Evolutionary conservation across 2,113 vertebrate genomes (phyloP).

Genomic region (Tenrec ecaudatus): DNA sequence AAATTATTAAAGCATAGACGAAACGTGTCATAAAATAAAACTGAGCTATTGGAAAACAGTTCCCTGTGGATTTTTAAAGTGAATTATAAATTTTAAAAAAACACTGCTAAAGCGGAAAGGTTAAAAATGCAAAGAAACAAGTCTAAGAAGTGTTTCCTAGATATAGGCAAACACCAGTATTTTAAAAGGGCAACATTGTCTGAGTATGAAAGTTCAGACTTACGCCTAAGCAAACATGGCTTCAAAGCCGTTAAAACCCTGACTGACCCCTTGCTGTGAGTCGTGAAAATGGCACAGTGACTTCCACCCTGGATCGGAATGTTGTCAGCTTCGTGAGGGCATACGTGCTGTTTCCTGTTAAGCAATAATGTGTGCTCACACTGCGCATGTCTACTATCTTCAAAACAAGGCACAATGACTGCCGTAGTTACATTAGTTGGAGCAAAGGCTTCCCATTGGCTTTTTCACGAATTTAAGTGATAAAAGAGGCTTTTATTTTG

Average conservation of each 20-base stretch:
- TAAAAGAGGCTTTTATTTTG: background rate
- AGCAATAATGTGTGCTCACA: background rate
- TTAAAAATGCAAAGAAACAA: background rate
- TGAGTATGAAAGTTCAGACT: background rate
- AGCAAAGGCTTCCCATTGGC: background rate
- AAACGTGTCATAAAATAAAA: background rate
- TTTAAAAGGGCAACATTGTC: constrained; percentile 2
- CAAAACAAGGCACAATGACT: constrained; percentile 10
- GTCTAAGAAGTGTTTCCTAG: background rate
- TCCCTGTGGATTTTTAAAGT: background rate
- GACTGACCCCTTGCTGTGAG: background rate
- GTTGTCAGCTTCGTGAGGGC: background rate
- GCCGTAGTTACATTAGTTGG: background rate
- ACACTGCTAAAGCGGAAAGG: background rate
- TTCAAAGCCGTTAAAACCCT: background rate
- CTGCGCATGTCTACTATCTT: constrained; percentile 9
- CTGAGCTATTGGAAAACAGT: constrained; percentile 4
- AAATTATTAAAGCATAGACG: background rate
- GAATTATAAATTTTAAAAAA: background rate
- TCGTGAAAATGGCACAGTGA: constrained; percentile 21
- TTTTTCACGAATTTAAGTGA: background rate
- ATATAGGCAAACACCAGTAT: background rate
- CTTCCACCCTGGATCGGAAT: background rate
- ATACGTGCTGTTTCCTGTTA: background rate
- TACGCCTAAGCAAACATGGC: background rate